phyloP scores from a whole-genome alignment of 2,797 vertebrate genomes.

The Syngnathus rostellatus region DNA sequence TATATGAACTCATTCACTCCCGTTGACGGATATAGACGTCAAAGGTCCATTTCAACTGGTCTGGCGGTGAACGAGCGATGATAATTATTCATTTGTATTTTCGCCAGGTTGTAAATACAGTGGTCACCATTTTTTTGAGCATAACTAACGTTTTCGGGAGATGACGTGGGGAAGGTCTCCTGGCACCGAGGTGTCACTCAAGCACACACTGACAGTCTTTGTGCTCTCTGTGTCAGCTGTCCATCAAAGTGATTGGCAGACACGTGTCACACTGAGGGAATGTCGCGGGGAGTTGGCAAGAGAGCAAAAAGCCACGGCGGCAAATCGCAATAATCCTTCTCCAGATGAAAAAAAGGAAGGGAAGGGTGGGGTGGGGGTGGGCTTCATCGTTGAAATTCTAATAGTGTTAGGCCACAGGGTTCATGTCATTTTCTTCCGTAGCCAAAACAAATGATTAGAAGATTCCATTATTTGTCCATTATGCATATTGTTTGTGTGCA shows the following conservation, averaged over 20 bases:
- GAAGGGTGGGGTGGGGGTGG: background rate
- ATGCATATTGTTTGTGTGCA: slow-evolving; percentile 72
- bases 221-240: slow-evolving; percentile 59
- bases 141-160: background rate
- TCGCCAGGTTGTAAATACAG: background rate
- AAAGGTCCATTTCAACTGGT: too few relatives aligned
- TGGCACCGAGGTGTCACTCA: background rate
- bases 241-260: slow-evolving; percentile 75
- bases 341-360: slow-evolving; percentile 40
- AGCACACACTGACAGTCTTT: slow-evolving; percentile 47
- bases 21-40: too few relatives aligned
- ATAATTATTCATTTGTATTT: too few relatives aligned
- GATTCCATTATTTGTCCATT: slow-evolving; percentile 76
- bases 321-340: slow-evolving; percentile 72
- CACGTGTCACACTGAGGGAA: slow-evolving; percentile 67
- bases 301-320: slow-evolving; percentile 44
- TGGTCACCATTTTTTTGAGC: background rate
- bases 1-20: too few relatives aligned
- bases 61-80: too few relatives aligned
- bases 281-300: slow-evolving; percentile 52
- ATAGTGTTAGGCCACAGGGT: slow-evolving; percentile 71
- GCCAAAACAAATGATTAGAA: slow-evolving; percentile 73
- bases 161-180: background rate
- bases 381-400: slow-evolving; percentile 70
- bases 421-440: slow-evolving; percentile 62